Base-by-base conservation (phyloP, 2,888 invertebrate species). In the Cataglyphis livida region DNA sequence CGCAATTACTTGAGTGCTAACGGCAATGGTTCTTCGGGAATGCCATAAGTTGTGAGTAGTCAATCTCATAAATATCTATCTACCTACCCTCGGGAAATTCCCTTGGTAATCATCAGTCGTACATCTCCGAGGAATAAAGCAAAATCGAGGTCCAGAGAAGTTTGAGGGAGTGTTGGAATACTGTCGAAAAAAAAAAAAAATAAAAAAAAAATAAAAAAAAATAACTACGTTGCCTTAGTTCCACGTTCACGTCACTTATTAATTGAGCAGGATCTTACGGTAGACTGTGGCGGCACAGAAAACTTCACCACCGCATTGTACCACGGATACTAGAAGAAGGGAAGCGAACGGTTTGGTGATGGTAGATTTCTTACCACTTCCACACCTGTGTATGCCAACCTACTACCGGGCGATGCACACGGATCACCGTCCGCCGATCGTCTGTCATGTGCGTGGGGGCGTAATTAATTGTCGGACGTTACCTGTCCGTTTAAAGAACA, bases 211-310 rank as follows among this genome's bases (percentile, higher is more conserved):
- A 38, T 32, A 10, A 44, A 54, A 28, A 65, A 28, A 44, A 68
- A 12, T 1, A 28, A 59, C 32, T 4, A 57, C 41, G 59, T 78
- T 25, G 32, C 1, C 21, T 28, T 54, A 57, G 35, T 44, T 21
- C 64, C 57, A 57, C 83, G 84, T 59, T 81, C 84, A 51, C 86
- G 85, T 78, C 85, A 88, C 91, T 93, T 92, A 93, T 92, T 93
- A 91, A 93, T 92, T 91, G 92, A 89, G 84, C 92, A 90, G 91
- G 88, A 92, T 93, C 92, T 90, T 88, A 87, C 87, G 88, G 66
- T 85, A 89, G 90, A 94, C 93, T 93, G 93, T 35, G 85, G 82
- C 78, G 83, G 86, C 62, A 59, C 83, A 86, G 85, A 88, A 86
- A 91, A 89, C 84, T 86, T 87, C 82, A 84, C 62, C 84, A 84